Base-by-base conservation (phyloP, 2,113 vertebrate genomes). In the Platichthys flesus region DNA sequence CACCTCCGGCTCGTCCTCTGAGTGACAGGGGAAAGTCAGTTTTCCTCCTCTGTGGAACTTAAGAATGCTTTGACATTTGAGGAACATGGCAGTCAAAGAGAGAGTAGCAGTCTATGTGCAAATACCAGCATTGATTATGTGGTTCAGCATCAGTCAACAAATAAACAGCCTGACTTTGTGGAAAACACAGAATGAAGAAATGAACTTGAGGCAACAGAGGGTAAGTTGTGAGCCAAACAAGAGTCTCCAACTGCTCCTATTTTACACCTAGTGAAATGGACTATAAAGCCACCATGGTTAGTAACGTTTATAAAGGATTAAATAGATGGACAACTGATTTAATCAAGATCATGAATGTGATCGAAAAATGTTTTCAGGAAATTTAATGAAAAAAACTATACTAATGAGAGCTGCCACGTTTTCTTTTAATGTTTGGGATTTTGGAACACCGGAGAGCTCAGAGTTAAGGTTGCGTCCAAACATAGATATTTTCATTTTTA, bases 1-100 rank as follows among this genome's bases (percentile, higher is more conserved):
- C 74, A 98, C 95, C 93, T 96, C 96, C 0, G 96, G 96, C 91
- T 98, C 96, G 4, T 94, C 92, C 93, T 97, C 97, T 98, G 94
- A 81, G 81, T 81, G 81, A 91, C 77, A 93, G 82, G 74, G 80
- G 67, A 90, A 68, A 90, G 77, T 83, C 64, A 90, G 64, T 76
- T 78, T 83, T 85, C 56, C 63, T 76, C 54, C 54, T 79, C 57
- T 86, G 58, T 66, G 58, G 45, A 76, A 78, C 71, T 76, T 52
- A 67, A 89, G 70, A 89, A 71, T 61, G 78, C 52, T 89, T 84
- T 86, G 73, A 88, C 45, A 79, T 85, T 82, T 64, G 59, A 81
- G 71, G 52, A 76, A 73, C 54, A 81, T 42, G 13, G 75, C 66
- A 67, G 60, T 13, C 26, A 76, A 69, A 71, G 40, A 62, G 23